These are phyloP conservation scores for Epirrita christyi DNA, from an alignment of 2,888 invertebrate species.

Conservation along the genomic window DNA sequence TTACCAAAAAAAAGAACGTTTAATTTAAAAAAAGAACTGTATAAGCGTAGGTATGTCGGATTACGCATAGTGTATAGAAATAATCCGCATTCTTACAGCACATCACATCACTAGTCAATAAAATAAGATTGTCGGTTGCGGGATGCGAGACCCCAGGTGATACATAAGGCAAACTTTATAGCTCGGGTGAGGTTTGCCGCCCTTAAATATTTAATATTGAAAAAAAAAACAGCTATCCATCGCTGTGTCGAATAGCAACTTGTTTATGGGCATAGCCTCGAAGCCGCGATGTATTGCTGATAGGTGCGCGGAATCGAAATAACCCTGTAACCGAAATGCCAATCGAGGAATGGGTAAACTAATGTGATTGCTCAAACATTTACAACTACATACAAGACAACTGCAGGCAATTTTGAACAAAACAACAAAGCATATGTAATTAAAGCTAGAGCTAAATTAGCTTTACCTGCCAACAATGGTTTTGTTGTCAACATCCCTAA, in stretches of 20 bases:
- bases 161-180: constrained; percentile 77
- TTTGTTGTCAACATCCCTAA: too few species aligned
- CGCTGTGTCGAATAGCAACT: constrained; percentile 61
- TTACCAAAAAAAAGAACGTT: too few species aligned
- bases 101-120: constrained; percentile 62
- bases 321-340: constrained; percentile 25
- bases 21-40: too few species aligned
- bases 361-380: constrained; percentile 9
- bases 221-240: constrained; percentile 68
- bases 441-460: too few species aligned
- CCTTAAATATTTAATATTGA: constrained; percentile 78
- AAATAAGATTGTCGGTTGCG: constrained; percentile 74
- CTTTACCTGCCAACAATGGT: too few species aligned
- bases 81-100: background rate
- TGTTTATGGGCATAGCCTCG: constrained; percentile 58
- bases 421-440: too few species aligned
- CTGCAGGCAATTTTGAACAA: too few species aligned
- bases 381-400: background rate
- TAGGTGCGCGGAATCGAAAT: constrained; percentile 43
- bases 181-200: constrained; percentile 73
- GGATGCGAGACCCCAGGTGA: constrained; percentile 70
- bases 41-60: too few species aligned
- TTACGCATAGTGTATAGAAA: background rate
- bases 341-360: constrained; percentile 5
- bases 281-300: constrained; percentile 36